Evolutionary conservation across 2,888 invertebrate species (phyloP).

Genomic region (Philhelius pedissequus): DNA sequence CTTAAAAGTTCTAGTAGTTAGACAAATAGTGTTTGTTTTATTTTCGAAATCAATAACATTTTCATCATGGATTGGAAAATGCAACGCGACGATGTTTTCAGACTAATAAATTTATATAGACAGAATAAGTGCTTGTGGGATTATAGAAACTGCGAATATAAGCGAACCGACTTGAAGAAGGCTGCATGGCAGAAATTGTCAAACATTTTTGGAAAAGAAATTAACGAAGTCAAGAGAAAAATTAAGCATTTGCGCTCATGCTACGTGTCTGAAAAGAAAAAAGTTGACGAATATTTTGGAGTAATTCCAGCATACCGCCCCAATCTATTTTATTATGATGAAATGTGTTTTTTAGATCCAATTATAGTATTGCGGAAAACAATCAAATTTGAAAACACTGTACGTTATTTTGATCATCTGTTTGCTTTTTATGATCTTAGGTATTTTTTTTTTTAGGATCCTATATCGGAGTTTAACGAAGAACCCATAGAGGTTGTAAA

Average conservation of each 20-base stretch:
- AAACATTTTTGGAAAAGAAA: slow-evolving; percentile 29
- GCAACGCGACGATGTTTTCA: background rate
- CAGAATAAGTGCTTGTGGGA: slow-evolving; percentile 69
- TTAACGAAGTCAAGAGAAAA: slow-evolving; percentile 62
- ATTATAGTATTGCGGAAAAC: slow-evolving; percentile 42
- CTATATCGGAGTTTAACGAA: background rate
- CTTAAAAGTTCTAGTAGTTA: background rate
- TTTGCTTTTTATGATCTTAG: background rate
- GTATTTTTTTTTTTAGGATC: background rate
- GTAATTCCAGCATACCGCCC: slow-evolving; percentile 21
- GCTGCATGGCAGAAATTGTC: slow-evolving; percentile 64
- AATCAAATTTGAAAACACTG: background rate
- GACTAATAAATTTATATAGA: slow-evolving; percentile 37
- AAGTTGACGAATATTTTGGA: slow-evolving; percentile 38
- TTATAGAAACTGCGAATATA: slow-evolving; percentile 52
- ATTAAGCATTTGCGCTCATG: slow-evolving; percentile 66
- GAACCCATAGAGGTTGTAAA: background rate
- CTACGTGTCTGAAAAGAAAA: slow-evolving; percentile 68
- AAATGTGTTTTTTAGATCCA: slow-evolving; percentile 58
- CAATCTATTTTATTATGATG: slow-evolving; percentile 60
- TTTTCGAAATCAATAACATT: background rate
- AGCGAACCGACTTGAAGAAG: slow-evolving; percentile 47
- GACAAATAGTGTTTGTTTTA: too few relatives aligned
- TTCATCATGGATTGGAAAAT: slow-evolving; percentile 30
- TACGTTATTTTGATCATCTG: background rate